Evolutionary conservation across 2,113 vertebrate genomes (phyloP).

Genomic region (Amphiprion ocellaris): DNA sequence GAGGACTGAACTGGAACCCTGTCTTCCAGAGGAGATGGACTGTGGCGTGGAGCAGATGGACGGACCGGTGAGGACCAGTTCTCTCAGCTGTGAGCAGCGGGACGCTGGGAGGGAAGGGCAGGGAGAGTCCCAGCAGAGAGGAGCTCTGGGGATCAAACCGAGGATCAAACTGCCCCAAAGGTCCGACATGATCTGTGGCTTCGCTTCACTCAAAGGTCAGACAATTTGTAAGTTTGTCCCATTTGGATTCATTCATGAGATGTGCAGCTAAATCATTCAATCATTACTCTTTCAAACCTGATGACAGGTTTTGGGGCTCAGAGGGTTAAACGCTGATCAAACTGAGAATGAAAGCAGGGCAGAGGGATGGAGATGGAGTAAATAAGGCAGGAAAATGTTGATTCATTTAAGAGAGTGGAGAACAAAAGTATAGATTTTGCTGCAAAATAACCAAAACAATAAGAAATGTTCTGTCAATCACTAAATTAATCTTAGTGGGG

Average conservation of each 20-base stretch:
- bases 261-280: not conserved
- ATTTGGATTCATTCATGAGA: slow-evolving; percentile 35
- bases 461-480: no score
- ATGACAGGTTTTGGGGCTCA: no score
- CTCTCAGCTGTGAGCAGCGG: slow-evolving; percentile 88
- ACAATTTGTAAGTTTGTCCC: slow-evolving; percentile 69
- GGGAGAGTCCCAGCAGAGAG: slow-evolving; percentile 74
- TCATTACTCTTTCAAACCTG: no score
- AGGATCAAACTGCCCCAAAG: slow-evolving; percentile 91
- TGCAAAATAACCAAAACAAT: no score
- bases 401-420: no score
- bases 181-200: slow-evolving; percentile 98
- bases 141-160: slow-evolving; percentile 78
- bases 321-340: no score
- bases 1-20: not conserved
- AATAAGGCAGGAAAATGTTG: no score
- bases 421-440: no score
- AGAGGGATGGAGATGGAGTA: no score
- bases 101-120: slow-evolving; percentile 89
- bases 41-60: slow-evolving; percentile 94
- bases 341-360: no score
- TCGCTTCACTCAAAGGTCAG: slow-evolving; percentile 95
- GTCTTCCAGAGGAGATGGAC: slow-evolving; percentile 87
- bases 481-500: no score
- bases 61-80: slow-evolving; percentile 83